Evolutionary conservation across 1,140 invertebrate genomes (phyloP).

Genomic region (Colletes gigas): DNA sequence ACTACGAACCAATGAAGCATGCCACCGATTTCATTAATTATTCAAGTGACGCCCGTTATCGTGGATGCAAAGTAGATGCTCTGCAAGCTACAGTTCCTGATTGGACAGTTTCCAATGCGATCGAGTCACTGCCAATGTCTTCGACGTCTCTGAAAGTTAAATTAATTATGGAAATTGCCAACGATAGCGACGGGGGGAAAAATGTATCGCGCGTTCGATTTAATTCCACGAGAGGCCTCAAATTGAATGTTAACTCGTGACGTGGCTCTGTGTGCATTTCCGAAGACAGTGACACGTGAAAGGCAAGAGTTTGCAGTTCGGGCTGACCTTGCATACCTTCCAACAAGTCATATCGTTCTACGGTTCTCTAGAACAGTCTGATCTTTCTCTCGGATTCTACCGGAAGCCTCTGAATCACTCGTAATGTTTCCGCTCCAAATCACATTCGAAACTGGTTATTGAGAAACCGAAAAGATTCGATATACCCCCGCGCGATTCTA

Average conservation of each 20-base stretch:
- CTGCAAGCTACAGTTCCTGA: not conserved
- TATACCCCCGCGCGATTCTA: not conserved
- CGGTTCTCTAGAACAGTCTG: not conserved
- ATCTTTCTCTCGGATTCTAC: slow-evolving; percentile 31
- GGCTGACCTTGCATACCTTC: slow-evolving; percentile 70
- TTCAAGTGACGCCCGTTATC: not conserved
- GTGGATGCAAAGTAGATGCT: not conserved
- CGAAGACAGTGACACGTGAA: slow-evolving; percentile 64
- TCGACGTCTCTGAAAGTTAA: too few relatives aligned
- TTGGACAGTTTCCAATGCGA: not conserved
- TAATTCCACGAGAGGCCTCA: slow-evolving; percentile 49
- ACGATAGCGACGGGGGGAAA: not conserved
- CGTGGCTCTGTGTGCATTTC: slow-evolving; percentile 30
- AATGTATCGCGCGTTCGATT: slow-evolving; percentile 51
- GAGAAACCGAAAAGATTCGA: not conserved
- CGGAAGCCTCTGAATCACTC: not conserved
- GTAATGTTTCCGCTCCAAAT: slow-evolving; percentile 19
- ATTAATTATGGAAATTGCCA: not conserved
- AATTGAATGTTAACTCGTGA: slow-evolving; percentile 66
- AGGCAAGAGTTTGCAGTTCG: slow-evolving; percentile 56
- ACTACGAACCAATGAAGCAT: not conserved
- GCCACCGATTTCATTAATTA: not conserved
- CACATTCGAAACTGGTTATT: not conserved
- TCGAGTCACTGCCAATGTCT: not conserved
- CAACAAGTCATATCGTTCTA: slow-evolving; percentile 27